Evolutionary conservation across 2,797 vertebrate species (phyloP).

Genomic region (Luscinia megarhynchos): DNA sequence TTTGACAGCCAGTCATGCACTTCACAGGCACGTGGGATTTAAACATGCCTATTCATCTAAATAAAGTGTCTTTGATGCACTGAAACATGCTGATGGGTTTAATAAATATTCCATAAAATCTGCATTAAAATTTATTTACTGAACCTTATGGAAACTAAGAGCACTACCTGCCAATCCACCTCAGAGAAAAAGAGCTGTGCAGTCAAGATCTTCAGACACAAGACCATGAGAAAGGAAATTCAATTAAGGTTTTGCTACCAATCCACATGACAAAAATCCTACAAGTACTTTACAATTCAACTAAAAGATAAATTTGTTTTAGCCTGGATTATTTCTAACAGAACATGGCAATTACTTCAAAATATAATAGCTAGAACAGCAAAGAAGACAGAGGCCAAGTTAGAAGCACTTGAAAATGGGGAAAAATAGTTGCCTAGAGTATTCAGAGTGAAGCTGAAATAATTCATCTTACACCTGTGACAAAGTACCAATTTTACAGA

Average conservation of each 20-base stretch:
- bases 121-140: slow-evolving; percentile 3
- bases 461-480: not conserved
- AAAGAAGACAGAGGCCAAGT: slow-evolving; percentile 3
- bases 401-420: not conserved
- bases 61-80: not conserved
- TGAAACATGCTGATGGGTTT: not conserved
- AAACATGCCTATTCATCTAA: not conserved
- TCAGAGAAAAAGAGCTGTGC: not conserved
- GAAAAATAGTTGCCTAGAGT: not conserved
- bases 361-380: not conserved
- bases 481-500: not conserved
- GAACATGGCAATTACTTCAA: slow-evolving; percentile 14
- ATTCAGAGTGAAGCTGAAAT: not conserved
- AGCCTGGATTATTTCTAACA: not conserved
- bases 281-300: not conserved
- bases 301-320: not conserved
- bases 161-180: not conserved
- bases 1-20: not conserved
- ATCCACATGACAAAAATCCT: not conserved
- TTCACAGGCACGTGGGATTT: not conserved
- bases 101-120: not conserved
- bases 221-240: not conserved
- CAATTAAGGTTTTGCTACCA: slow-evolving; percentile 8
- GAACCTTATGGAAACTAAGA: not conserved
- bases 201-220: not conserved